Evolutionary conservation across 2,113 vertebrate genomes (phyloP).

Genomic region (crab-eating macaque (Macaca fascicularis)): T2T-MFA8v1.1 NC_088377.1:12142001-12142500

Average conservation of each 20-base stretch:
- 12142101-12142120: neutral
- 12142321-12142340: neutral
- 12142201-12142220: neutral
- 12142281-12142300: neutral
- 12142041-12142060: neutral
- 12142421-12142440: neutral
- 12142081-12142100: constrained; percentile 35
- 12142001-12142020: constrained; percentile 56
- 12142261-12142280: neutral
- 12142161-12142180: neutral
- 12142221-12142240: neutral
- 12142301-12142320: neutral
- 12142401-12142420: neutral
- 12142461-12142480: neutral
- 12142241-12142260: accelerated
- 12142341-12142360: neutral
- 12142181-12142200: neutral
- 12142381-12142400: neutral
- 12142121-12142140: neutral
- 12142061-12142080: constrained; percentile 54
- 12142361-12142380: neutral
- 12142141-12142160: neutral
- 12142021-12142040: constrained; percentile 47
- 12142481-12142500: neutral
- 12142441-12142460: neutral